These are phyloP conservation scores for Acanthiza pusilla DNA, from an alignment of 2,797 vertebrate genomes.

Conservation along the genomic window DNA sequence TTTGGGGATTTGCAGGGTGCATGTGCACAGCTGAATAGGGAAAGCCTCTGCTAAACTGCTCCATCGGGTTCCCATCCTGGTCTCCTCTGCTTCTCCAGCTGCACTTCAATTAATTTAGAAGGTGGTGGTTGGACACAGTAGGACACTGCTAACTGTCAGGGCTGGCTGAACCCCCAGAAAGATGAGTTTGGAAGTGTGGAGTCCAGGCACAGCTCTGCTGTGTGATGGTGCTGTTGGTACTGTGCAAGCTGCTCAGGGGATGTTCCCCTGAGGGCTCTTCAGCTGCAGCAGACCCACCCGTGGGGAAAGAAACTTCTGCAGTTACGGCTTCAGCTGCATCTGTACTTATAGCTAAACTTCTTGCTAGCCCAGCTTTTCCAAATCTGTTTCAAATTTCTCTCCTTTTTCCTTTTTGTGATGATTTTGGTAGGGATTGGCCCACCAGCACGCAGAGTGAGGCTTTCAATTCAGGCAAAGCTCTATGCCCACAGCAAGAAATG, in stretches of 20 bases:
- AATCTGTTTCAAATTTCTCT: background rate
- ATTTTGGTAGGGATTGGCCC: background rate
- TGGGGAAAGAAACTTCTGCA: background rate
- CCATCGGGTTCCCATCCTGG: background rate
- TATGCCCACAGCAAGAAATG: rapidly evolving
- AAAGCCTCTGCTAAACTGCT: background rate
- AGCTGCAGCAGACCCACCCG: background rate
- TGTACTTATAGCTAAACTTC: background rate
- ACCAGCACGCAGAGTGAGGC: rapidly evolving
- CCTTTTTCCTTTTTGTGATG: background rate
- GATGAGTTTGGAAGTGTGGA: background rate
- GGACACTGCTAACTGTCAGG: background rate
- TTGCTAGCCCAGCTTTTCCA: background rate
- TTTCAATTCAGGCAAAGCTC: background rate
- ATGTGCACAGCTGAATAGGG: rapidly evolving
- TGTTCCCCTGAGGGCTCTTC: background rate
- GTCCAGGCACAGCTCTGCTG: background rate
- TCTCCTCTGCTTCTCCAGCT: background rate
- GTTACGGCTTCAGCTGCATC: background rate
- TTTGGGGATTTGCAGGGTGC: too few species aligned
- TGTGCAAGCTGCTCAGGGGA: background rate
- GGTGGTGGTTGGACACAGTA: background rate
- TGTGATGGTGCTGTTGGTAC: too few species aligned
- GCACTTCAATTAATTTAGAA: background rate
- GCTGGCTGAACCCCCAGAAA: background rate